Base-by-base conservation (phyloP, 2,113 vertebrate species). In the Nyctibius bracteatus region DNA sequence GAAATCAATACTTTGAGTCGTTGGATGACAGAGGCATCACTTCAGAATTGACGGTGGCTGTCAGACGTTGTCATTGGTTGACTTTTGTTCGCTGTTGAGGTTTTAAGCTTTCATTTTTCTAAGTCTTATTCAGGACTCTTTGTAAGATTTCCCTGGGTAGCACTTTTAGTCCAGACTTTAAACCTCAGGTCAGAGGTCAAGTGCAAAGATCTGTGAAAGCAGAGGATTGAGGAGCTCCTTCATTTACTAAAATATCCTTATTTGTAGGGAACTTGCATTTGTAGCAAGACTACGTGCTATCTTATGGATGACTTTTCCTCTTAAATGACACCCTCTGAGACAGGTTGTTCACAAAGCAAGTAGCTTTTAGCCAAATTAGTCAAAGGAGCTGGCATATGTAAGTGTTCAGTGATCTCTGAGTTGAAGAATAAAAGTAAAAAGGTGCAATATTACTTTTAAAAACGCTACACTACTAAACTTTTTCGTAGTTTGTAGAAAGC, bases 101-200 rank as follows among this genome's bases (percentile, higher is more conserved):
- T 99, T 99, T 99, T 99, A 99, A 98, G 98, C 97, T 98, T 98
- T 99, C 98, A 99, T 99, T 99, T 99, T 99, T 99, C 98, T 98
- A 98, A 97, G 96, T 98, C 97, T 97, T 98, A 97, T 97, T 98
- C 96, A 92, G 67, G 71, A 95, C 90, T 95, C 98, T 98, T 98
- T 98, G 95, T 98, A 97, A 98, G 96, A 98, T 98, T 99, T 99
- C 98, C 98, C 98, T 97, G 65, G 98, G 96, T 98, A 98, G 96
- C 96, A 89, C 98, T 98, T 98, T 96, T 90, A 92, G 88, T 88
- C 90, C 96, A 97, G 97, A 98, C 98, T 98, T 98, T 98, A 98
- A 98, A 98, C 95, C 96, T 97, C 74, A 96, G 98, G 96, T 98
- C 97, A 98, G 86, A 98, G 98, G 98, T 99, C 98, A 99, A 99